Evolutionary conservation across 2,113 vertebrate genomes (phyloP), one percentile per base, ranked within the genome.

Genomic region (Amblyornis subalaris): DNA sequence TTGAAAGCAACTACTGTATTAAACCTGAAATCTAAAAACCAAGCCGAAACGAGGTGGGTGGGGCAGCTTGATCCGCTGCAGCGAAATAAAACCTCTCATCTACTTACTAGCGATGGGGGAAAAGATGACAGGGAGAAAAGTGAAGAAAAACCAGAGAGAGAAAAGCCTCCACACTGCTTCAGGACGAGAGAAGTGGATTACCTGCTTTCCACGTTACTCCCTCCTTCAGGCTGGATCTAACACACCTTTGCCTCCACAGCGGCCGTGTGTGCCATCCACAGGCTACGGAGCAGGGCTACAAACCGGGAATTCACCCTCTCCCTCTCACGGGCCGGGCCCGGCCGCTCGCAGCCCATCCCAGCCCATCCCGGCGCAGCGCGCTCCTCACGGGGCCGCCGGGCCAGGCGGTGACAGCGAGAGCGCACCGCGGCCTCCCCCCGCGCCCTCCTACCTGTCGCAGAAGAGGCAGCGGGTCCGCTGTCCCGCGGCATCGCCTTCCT

Each of bases 391-490:
- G 13, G 11, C 28, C 40, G 50, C 35, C 3, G 2, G 14, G 19
- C 11, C 29, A 8, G 24, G 20, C 6, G 4, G 33, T 7, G 21
- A 7, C 64, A 26, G 33, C 45, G 7, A 20, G 5, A 3, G 16
- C 19, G 7, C 60, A 5, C 42, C 8, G 5, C 42, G 14, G 8
- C 15, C 6, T 12, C 55, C 21, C 3, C 8, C 11, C 60, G 3
- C 40, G 2, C 31, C 24, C 1, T 12, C 50, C 36, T 78, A 99
- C 99, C 98, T 98, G 89, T 99, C 97, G 69, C 99, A 99, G 96
- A 99, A 99, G 72, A 99, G 97, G 94, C 99, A 99, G 76, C 92
- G 93, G 4, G 98, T 97, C 13, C 78, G 84, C 54, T 26, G 96
- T 74, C 44, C 33, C 55, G 33, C 55, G 20, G 14, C 79, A 57